Evolutionary conservation across 2,113 vertebrate species (phyloP).

Genomic region (Leucosticte australis): DNA sequence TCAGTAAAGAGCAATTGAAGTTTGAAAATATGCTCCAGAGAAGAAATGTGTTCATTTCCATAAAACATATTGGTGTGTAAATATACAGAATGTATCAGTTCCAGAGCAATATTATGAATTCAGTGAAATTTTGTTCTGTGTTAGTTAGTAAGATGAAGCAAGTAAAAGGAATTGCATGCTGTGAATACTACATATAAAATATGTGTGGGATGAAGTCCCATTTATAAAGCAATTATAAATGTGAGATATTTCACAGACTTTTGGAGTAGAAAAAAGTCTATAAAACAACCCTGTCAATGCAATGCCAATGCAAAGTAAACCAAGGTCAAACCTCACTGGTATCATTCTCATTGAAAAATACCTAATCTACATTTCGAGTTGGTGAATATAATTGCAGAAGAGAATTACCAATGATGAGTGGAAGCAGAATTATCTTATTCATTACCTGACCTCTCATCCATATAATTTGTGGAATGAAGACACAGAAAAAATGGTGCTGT

Average conservation of each 20-base stretch:
- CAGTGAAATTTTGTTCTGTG: conserved; percentile 49
- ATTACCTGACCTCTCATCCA: background rate
- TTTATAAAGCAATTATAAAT: conserved; percentile 64
- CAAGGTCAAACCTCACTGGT: conserved; percentile 26
- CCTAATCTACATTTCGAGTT: background rate
- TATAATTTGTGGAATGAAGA: background rate
- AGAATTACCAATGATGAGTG: conserved; percentile 2
- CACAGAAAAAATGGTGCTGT: background rate
- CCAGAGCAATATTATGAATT: conserved; percentile 58
- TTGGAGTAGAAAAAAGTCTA: background rate
- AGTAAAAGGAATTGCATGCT: conserved; percentile 42
- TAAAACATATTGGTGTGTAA: conserved; percentile 68
- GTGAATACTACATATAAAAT: conserved; percentile 49
- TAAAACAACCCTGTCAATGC: background rate
- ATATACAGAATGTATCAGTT: conserved; percentile 57
- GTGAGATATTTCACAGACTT: conserved; percentile 21
- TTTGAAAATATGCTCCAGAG: conserved; percentile 59
- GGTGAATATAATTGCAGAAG: conserved; percentile 10
- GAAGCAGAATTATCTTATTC: conserved; percentile 4
- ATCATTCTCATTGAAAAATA: background rate
- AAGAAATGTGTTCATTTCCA: conserved; percentile 67
- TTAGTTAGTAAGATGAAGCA: conserved; percentile 51
- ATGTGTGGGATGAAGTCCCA: conserved; percentile 42
- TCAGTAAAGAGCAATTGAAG: conserved; percentile 60
- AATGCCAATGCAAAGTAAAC: conserved; percentile 2